phyloP scores from a whole-genome alignment of 2,113 vertebrate species.

The Zapus hudsonius region DNA sequence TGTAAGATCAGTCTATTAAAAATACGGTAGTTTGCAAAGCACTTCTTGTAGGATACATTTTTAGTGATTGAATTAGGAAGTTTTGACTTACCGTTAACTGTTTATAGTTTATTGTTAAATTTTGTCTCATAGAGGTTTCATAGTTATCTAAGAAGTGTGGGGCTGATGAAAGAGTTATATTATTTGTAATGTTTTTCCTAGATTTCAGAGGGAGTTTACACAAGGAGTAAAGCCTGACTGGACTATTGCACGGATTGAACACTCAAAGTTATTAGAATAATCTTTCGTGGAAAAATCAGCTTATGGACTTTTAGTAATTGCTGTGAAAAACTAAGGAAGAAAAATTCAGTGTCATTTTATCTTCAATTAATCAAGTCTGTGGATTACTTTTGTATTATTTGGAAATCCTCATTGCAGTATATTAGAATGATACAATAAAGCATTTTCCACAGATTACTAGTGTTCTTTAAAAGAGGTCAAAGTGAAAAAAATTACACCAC shows the following conservation, averaged over 20 bases:
- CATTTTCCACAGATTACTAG: conserved; percentile 59
- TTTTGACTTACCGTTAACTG: conserved; percentile 39
- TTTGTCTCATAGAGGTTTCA: conserved; percentile 35
- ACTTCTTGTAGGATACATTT: background rate
- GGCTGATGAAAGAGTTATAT: background rate
- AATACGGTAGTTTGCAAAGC: background rate
- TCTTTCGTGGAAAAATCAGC: conserved; percentile 69
- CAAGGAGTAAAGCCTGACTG: conserved; percentile 94
- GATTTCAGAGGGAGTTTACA: conserved; percentile 97
- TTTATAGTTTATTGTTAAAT: conserved; percentile 43
- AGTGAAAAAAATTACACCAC: background rate
- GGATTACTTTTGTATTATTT: conserved; percentile 77
- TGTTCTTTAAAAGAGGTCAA: conserved; percentile 50
- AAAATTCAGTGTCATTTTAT: conserved; percentile 55
- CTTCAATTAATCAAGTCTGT: conserved; percentile 59
- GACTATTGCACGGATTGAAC: conserved; percentile 95
- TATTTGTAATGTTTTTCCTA: conserved; percentile 76
- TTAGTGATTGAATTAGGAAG: conserved; percentile 26
- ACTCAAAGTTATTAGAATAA: conserved; percentile 93
- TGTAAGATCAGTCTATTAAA: background rate
- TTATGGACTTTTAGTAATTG: conserved; percentile 62
- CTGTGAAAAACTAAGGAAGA: conserved; percentile 71
- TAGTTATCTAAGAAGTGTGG: conserved; percentile 22
- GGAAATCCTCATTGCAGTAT: conserved; percentile 45
- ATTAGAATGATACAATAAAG: conserved; percentile 75